These are phyloP conservation scores for Oxyura jamaicensis DNA, from an alignment of 2,113 vertebrate species.

Conservation along the genomic window DNA sequence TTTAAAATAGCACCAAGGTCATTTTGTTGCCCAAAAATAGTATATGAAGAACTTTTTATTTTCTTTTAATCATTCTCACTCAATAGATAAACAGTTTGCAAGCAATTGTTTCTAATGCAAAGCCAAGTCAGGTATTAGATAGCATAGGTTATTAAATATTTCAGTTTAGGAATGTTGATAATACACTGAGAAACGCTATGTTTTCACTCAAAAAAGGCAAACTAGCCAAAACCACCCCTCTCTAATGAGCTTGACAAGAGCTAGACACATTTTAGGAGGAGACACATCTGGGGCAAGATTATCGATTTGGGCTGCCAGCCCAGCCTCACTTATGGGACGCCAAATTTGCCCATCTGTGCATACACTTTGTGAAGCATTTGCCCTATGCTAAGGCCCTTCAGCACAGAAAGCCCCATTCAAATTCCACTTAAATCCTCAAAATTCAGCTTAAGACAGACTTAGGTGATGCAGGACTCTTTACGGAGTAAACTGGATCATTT, in stretches of 20 bases:
- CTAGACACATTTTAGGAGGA: slow-evolving; percentile 18
- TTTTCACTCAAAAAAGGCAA: not conserved
- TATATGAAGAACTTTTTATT: not conserved
- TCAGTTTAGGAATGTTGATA: not conserved
- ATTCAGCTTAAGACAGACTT: not conserved
- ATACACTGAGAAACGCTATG: not conserved
- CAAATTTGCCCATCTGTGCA: slow-evolving; percentile 46
- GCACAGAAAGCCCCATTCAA: not conserved
- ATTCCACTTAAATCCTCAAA: not conserved
- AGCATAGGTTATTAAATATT: slow-evolving; percentile 13
- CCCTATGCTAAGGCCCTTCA: not conserved
- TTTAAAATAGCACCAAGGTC: slow-evolving; percentile 47
- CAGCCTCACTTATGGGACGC: not conserved
- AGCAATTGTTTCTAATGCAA: slow-evolving; percentile 23
- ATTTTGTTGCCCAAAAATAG: slow-evolving; percentile 38
- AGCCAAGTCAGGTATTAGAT: slow-evolving; percentile 52
- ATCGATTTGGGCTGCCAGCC: slow-evolving; percentile 9
- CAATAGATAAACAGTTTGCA: slow-evolving; percentile 51
- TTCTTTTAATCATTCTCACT: slow-evolving; percentile 57
- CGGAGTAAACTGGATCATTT: not conserved
- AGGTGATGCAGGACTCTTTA: not conserved
- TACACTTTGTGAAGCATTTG: not conserved
- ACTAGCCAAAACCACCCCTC: not conserved
- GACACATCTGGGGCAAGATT: slow-evolving; percentile 51
- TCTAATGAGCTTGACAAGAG: slow-evolving; percentile 55